A percentile compares a stretch with the other conserved stretches of the same genome.
These are phyloP conservation scores for Chauna torquata DNA, from an alignment of 2,113 vertebrate species.

Conservation along the genomic window DNA sequence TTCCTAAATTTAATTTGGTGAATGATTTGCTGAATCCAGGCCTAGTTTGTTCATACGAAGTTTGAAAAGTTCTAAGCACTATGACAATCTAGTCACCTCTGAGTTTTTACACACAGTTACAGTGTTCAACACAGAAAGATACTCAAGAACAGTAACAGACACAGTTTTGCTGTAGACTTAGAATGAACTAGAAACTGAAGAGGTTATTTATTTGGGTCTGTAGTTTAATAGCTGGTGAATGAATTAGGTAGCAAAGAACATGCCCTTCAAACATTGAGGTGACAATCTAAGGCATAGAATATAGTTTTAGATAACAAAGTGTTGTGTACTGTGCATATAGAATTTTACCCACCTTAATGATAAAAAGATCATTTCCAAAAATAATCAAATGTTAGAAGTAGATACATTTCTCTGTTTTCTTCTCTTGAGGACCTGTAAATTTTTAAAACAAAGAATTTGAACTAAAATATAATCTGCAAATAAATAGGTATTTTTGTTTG, in stretches of 20 bases:
- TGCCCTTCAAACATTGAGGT: not conserved
- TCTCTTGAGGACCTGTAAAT: not conserved
- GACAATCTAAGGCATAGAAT: too few species aligned
- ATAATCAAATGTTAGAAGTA: conserved; percentile 59
- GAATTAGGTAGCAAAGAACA: not conserved
- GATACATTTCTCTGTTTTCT: conserved; percentile 60
- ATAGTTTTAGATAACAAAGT: too few species aligned
- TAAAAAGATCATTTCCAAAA: conserved; percentile 64
- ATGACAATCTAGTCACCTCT: not conserved
- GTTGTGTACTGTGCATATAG: too few species aligned
- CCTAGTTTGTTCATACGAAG: not conserved
- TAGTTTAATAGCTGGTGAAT: not conserved
- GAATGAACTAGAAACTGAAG: not conserved
- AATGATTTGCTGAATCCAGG: not conserved
- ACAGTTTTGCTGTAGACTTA: not conserved
- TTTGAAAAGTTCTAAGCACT: not conserved
- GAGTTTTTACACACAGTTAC: not conserved
- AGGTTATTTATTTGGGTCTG: not conserved
- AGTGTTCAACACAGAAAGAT: not conserved
- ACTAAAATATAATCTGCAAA: not conserved
- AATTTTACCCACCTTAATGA: conserved; percentile 71
- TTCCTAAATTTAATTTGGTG: not conserved
- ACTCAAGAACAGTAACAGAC: not conserved
- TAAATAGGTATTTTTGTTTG: not conserved
- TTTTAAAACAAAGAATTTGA: not conserved